Evolutionary conservation across 2,113 vertebrate species (phyloP), one percentile per base, ranked within the genome.

Genomic region (Regulus satrapa): DNA sequence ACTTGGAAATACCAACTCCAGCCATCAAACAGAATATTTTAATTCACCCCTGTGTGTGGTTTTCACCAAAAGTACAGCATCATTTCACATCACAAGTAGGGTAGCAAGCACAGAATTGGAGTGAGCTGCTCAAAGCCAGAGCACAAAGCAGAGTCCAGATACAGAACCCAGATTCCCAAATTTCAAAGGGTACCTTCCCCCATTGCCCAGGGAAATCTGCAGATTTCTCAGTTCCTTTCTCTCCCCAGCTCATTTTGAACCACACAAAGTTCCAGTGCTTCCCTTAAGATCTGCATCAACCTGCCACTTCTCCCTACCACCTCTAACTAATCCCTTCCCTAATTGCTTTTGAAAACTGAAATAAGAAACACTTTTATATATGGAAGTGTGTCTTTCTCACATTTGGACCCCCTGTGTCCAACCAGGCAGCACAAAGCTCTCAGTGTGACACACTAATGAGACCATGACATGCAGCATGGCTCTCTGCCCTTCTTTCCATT

Each of bases 51-150:
- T 32, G 4, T 14, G 38, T 28, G 62, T 25, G 69, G 32, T 59
- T 75, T 49, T 80, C 54, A 61, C 23, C 31, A 40, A 0, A 77
- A 87, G 34, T 13, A 38, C 32, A 77, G 55, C 55, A 38, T 9
- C 0, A 0, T 18, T 59, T 69, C 0, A 0, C 48, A 73, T 34
- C 64, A 69, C 38, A 66, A 63, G 19, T 12, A 56, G 45, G 25
- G 32, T 69, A 88, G 41, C 67, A 76, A 72, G 77, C 31, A 26
- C 10, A 17, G 31, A 48, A n/a, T 5, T 78, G 31, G 21, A 41
- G 11, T 6, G 41, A 82, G 24, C 5, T 69, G 45, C 58, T 54
- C 28, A 9, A 1, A 41, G 72, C 14, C 52, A 87, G n/a, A 56
- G 55, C 19, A 68, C 58, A 76, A 52, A 62, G 32, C 81, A 89